A percentile compares a stretch with the other conserved stretches of the same genome.
These are phyloP conservation scores for Trichosurus vulpecula DNA, from an alignment of 2,797 vertebrate species.

Conservation along the genomic window DNA sequence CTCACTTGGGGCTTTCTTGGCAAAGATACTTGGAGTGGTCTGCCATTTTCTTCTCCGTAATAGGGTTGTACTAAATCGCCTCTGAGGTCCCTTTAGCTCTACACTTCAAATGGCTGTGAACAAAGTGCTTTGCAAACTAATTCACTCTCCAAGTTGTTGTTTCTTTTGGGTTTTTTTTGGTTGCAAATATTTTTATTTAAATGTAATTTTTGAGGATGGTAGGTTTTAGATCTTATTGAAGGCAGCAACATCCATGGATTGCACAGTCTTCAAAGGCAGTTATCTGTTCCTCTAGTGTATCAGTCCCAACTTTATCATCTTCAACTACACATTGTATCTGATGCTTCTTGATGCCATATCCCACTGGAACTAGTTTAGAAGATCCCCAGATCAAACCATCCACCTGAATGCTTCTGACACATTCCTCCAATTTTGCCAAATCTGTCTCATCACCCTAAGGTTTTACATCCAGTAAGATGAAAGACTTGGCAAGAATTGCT, in stretches of 20 bases:
- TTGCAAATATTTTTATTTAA: constrained; percentile 85
- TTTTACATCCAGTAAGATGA: constrained; percentile 94
- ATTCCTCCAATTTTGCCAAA: constrained; percentile 95
- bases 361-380: constrained; percentile 95
- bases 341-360: constrained; percentile 98
- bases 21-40: too few species aligned
- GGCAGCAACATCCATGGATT: constrained; percentile 98
- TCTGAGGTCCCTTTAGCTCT: too few species aligned
- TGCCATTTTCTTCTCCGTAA: too few species aligned
- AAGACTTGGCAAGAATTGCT: constrained; percentile 94
- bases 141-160: too few species aligned
- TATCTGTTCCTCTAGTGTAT: constrained; percentile 95
- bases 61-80: too few species aligned
- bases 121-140: too few species aligned
- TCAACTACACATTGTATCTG: constrained; percentile 97
- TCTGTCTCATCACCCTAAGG: constrained; percentile 98
- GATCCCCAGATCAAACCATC: constrained; percentile 97
- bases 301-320: constrained; percentile 98
- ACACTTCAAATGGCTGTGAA: too few species aligned
- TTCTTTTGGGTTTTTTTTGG: background rate
- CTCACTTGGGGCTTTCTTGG: too few species aligned
- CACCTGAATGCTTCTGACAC: constrained; percentile 92
- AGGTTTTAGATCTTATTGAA: constrained; percentile 96
- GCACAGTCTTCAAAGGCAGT: constrained; percentile 96
- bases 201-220: constrained; percentile 38